Evolutionary conservation across 2,888 invertebrate genomes (phyloP).

Genomic region (Cacoxenus indagator): DNA sequence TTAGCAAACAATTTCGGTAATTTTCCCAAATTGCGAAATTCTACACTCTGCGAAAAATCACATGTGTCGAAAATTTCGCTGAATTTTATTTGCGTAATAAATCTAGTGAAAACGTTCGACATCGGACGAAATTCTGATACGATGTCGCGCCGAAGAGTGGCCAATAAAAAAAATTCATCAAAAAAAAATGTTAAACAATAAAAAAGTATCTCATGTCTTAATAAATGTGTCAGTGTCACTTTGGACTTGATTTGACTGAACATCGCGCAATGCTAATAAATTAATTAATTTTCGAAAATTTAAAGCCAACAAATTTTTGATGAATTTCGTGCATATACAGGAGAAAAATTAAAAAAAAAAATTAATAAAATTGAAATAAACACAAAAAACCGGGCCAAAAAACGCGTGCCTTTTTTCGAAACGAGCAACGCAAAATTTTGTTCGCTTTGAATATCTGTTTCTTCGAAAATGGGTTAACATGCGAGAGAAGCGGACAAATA

Average conservation of each 20-base stretch:
- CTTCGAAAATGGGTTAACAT: neutral
- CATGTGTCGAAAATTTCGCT: neutral
- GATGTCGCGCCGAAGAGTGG: conserved; percentile 42
- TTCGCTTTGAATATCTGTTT: neutral
- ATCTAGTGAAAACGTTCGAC: neutral
- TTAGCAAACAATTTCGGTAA: neutral
- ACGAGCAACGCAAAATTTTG: neutral
- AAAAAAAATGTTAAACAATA: conserved; percentile 59
- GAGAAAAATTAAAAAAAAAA: no score
- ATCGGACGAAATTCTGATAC: conserved; percentile 43
- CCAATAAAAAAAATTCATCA: conserved; percentile 64
- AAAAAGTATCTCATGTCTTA: neutral
- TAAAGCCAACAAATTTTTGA: neutral
- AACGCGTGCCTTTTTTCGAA: neutral
- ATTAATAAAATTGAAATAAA: no score
- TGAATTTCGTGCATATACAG: neutral
- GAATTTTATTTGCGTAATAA: neutral
- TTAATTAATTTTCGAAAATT: conserved; percentile 25
- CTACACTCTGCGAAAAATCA: neutral
- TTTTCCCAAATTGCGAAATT: conserved; percentile 14
- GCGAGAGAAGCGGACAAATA: neutral
- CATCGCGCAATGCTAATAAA: conserved; percentile 41
- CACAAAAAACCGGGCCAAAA: no score
- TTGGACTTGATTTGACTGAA: neutral
- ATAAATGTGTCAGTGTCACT: conserved; percentile 20